Base-by-base conservation (phyloP, 2,797 vertebrate genomes). In the Loriculus beryllinus region DNA sequence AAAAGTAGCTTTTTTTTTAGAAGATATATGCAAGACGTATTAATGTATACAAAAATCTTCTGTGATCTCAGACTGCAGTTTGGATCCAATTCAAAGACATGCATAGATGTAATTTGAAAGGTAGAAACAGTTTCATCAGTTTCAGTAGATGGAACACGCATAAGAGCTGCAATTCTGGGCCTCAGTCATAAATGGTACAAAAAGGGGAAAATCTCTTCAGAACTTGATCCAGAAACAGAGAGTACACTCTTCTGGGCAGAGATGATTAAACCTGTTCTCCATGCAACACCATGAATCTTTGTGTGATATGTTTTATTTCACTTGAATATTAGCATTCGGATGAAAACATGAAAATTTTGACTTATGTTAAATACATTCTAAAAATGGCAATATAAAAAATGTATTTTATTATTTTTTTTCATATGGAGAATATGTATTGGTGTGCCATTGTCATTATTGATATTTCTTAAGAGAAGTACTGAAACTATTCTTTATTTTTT, bases 401-500 rank as follows among this genome's bases (percentile, higher is more conserved):
- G n/a, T 59, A 74, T 40, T 10, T 63, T 40, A 5, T 35, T 5
- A 11, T 52, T 39, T 68, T 39, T 68, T 90, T 78, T 54, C 17
- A 6, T 87, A 88, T 57, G 63, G 14, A 39, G 29, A 64, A 54
- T 40, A 57, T 63, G 5, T 81, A 37, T 57, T 68, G 47, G 31
- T 82, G 4, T 89, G 39, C 77, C 51, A 33, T 17, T 54, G 10
- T 52, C 63, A 70, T 90, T 95, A 68, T 16, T 57, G 90, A 23
- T 85, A 65, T 54, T 48, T 82, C 52, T 89, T 80, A 65, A 81
- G 94, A 92, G 39, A 76, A 84, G 48, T 95, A 85, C 43, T 83
- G 71, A 92, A 95, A 69, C 65, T 93, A 10, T 22, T 52, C 2
- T 79, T 87, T 42, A 47, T 90, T 79, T 95, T 95, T 94, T 81